Evolutionary conservation across 2,113 vertebrate species (phyloP), one percentile per base, ranked within the genome.

Genomic region (Takifugu bimaculatus): DNA sequence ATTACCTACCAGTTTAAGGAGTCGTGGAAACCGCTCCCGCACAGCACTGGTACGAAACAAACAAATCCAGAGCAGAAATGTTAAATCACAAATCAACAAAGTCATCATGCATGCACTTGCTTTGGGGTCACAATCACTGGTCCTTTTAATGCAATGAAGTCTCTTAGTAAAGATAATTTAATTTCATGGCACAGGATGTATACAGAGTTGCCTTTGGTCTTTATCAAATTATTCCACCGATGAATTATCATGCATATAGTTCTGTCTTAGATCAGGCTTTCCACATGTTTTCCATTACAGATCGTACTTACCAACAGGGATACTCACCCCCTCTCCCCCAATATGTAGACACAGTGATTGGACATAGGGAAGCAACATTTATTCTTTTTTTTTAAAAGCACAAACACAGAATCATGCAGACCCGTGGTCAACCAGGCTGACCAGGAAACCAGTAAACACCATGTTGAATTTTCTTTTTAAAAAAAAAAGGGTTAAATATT

Each of bases 11-110:
- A 96, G 88, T 77, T 92, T 93, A 28, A 94, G 72, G 49, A 97
- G 87, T 64, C 93, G 93, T n/a, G 95, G 95, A 77, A 97, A 97
- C 72, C 92, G 87, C 75, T 93, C 88, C 5, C 92, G 89, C 82
- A 96, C 75, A 69, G 93, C 88, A 84, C 95, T 97, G 90, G 83
- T 66, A 86, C 50, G 35, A 26, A 55, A 85, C 50, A 80, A 74
- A 86, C 50, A 82, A 75, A 65, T 50, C 29, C 79, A 61, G 25
- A 55, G 32, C 39, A 51, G 45, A 2, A 69, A 51, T 1, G 54
- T 79, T 74, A 84, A 29, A 13, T 12, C 12, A 29, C 6, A 49
- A 27, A 42, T 6, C 35, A 70, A 3, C 56, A 7, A 63, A 32
- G 54, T 35, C 27, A 49, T 47, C 6, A 35, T n/a, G 15, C 13